Conservation (phyloP, 2,797 vertebrate species). For the Ptychadena robeensis region DNA sequence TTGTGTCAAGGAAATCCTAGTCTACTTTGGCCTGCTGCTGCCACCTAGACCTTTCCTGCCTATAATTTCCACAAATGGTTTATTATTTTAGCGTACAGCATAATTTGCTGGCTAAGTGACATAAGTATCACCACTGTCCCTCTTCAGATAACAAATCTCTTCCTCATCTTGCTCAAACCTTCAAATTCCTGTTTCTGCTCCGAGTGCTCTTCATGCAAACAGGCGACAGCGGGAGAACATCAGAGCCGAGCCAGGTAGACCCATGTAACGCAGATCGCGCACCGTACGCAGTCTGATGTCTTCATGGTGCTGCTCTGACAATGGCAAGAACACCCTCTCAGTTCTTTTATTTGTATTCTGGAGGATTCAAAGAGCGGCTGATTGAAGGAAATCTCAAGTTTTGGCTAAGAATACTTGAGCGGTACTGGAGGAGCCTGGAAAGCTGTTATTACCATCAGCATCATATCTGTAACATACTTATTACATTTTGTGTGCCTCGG, state of each 20-base stretch:
- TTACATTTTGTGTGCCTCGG: neutral
- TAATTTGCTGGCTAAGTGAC: neutral
- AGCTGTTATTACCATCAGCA: conserved; percentile 6
- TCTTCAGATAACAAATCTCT: conserved; percentile 20
- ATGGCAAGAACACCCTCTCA: neutral
- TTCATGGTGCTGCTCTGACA: neutral
- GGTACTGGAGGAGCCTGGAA: neutral
- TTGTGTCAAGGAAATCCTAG: too few relatives aligned
- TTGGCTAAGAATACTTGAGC: neutral
- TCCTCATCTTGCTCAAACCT: neutral
- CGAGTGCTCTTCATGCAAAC: conserved; percentile 28
- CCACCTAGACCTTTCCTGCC: neutral
- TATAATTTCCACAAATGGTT: neutral
- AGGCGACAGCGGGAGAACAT: neutral
- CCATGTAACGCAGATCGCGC: conserved; percentile 24
- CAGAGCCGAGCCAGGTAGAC: conserved; percentile 7
- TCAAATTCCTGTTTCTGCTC: conserved; percentile 21
- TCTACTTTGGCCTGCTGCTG: neutral
- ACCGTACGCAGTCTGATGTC: neutral
- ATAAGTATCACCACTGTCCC: neutral
- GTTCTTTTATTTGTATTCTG: conserved; percentile 18
- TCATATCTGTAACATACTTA: neutral
- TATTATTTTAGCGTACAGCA: neutral
- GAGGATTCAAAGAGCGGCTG: neutral
- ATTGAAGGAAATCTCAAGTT: conserved; percentile 17